Conservation (phyloP, 2,113 vertebrate species). For the Haliaeetus leucogaster region DNA sequence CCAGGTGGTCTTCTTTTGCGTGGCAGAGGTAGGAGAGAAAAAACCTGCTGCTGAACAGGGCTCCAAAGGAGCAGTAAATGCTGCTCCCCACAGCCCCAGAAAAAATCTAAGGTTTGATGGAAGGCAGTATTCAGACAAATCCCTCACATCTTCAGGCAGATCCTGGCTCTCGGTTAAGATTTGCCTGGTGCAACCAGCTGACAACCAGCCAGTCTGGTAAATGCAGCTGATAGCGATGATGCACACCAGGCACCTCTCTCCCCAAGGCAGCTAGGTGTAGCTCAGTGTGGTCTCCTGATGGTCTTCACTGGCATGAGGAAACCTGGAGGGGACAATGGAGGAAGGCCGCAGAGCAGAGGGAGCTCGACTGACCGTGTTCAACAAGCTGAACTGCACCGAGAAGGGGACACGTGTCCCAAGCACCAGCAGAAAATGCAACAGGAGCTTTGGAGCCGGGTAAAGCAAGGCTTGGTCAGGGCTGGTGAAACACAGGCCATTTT, state of each 20-base stretch:
- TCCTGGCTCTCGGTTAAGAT: neutral
- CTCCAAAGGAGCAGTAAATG: neutral
- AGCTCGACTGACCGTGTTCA: neutral
- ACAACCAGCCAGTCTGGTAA: conserved; percentile 2
- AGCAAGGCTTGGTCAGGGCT: neutral
- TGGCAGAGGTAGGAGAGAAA: neutral
- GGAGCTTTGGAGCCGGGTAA: neutral
- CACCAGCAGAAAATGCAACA: neutral
- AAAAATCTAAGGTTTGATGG: neutral
- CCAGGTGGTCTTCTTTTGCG: neutral
- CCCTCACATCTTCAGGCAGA: neutral
- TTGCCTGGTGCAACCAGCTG: neutral
- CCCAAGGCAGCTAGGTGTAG: neutral
- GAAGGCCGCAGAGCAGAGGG: neutral
- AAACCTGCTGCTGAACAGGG: neutral
- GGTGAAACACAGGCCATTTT: neutral
- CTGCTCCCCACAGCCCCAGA: neutral
- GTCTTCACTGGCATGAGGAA: neutral
- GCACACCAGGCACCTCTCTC: neutral
- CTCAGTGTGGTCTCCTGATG: neutral
- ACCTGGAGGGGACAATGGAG: neutral
- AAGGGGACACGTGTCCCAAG: fast-evolving
- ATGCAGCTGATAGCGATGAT: neutral
- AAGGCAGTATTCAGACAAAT: neutral
- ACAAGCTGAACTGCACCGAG: neutral